Conservation (phyloP, 1,140 invertebrate species). For the Paralvinella palmiformis region DNA sequence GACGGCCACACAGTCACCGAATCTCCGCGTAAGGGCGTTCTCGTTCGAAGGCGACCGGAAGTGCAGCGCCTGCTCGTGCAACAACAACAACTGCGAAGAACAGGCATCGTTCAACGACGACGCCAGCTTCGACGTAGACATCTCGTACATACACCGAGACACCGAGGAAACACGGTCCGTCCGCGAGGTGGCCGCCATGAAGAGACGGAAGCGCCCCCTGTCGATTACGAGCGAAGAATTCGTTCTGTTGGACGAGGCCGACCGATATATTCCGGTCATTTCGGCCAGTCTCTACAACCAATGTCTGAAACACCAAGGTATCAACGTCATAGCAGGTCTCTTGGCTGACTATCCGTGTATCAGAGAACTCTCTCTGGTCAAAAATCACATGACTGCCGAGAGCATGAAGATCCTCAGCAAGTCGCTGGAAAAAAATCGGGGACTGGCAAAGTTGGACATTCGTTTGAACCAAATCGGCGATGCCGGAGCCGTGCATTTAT, state of each 20-base stretch:
- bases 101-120: neutral
- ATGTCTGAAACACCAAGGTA: neutral
- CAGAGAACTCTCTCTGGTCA: conserved; percentile 16
- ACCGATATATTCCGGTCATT: conserved; percentile 2
- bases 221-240: neutral
- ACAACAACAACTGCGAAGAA: neutral
- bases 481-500: conserved; percentile 30
- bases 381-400: conserved; percentile 10
- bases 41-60: neutral
- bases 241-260: neutral
- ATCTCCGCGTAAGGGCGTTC: neutral
- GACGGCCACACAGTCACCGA: neutral
- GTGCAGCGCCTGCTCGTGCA: neutral
- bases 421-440: conserved; percentile 8
- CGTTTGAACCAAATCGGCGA: conserved; percentile 38
- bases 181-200: conserved; percentile 5
- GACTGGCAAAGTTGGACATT: conserved; percentile 30
- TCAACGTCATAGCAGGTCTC: neutral
- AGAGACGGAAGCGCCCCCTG: neutral
- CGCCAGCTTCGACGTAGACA: conserved; percentile 15
- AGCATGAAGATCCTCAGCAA: neutral
- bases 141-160: conserved; percentile 11
- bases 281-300: conserved; percentile 7
- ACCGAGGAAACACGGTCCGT: conserved; percentile 8
- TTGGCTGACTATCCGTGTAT: conserved; percentile 12